Evolutionary conservation across 2,113 vertebrate species (phyloP), one percentile per base, ranked within the genome.

Genomic region (Rallus limicola): DNA sequence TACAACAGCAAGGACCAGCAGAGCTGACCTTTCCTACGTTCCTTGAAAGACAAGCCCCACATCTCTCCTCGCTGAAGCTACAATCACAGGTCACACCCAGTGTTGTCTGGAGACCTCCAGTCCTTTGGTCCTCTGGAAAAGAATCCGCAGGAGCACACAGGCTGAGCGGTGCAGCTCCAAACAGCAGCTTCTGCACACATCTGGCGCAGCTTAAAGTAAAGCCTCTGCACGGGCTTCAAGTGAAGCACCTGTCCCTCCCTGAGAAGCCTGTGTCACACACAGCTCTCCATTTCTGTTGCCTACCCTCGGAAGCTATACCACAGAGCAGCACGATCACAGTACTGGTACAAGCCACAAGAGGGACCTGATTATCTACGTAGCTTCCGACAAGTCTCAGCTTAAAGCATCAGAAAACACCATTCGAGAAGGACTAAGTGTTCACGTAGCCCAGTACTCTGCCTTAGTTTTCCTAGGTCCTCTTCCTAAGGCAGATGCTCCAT

Each of bases 301-400:
- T n/a, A 62, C 18, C 18, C 64, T 44, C 18, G 29, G 60, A 84
- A 65, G 19, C 0, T 0, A 70, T 3, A 44, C 23, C 3, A 5
- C 3, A 9, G 26, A 83, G 50, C 0, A 33, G 58, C 26, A 48
- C 2, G 4, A 31, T 70, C 59, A 58, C 82, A 88, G 9, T 88
- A 63, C 82, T 38, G 17, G 28, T 24, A 52, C 29, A 26, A 8
- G 13, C 94, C 95, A 95, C 95, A 88, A 96, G 95, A 74, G 95
- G 94, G 93, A 93, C 86, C 82, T 5, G 9, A 64, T 29, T 38
- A 18, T 17, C 90, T 76, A 60, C 40, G 5, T 8, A 26, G 52
- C 26, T 53, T 53, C 25, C 6, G 25, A 28, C 25, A 28, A 53
- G 52, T 14, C 14, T 53, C 25, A 53, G 52, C 16, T 15, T 16